These are phyloP conservation scores for Intellagama lesueurii DNA, from an alignment of 2,797 vertebrate genomes.

Conservation along the genomic window DNA sequence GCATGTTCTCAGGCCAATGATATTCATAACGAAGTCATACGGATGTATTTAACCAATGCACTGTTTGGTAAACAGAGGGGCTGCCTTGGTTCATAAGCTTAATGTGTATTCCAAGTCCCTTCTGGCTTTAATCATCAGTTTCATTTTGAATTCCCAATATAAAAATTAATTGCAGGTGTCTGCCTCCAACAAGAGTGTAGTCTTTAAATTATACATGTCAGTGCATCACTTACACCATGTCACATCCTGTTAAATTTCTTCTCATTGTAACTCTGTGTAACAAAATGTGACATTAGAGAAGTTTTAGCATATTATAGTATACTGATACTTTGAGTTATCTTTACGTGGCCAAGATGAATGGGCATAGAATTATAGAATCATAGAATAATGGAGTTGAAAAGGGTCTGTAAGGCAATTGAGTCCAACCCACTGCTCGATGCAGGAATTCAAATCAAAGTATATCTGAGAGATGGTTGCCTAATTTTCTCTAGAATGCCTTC, in stretches of 20 bases:
- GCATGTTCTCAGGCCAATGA: not conserved
- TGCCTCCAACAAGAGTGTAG: slow-evolving; percentile 66
- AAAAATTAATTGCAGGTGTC: slow-evolving; percentile 75
- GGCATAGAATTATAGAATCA: not conserved
- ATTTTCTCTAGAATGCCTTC: too few species aligned
- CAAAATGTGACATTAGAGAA: slow-evolving; percentile 62
- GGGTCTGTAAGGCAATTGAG: too few species aligned
- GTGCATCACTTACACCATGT: slow-evolving; percentile 64
- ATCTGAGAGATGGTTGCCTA: too few species aligned
- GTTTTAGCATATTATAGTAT: slow-evolving; percentile 55
- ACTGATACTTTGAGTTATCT: slow-evolving; percentile 54
- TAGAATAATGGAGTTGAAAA: too few species aligned
- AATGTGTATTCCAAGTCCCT: slow-evolving; percentile 57
- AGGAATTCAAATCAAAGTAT: too few species aligned
- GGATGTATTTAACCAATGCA: slow-evolving; percentile 39
- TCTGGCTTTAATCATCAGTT: slow-evolving; percentile 68
- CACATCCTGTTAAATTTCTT: slow-evolving; percentile 70
- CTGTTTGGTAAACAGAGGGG: slow-evolving; percentile 51
- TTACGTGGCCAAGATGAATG: slow-evolving; percentile 15
- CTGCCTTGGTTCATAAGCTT: slow-evolving; percentile 42
- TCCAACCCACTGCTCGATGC: too few species aligned
- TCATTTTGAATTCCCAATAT: slow-evolving; percentile 68
- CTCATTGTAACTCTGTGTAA: slow-evolving; percentile 62
- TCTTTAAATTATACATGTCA: slow-evolving; percentile 74
- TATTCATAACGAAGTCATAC: slow-evolving; percentile 15